Conservation (phyloP, 2,113 vertebrate species). For the Cinclus cinclus region DNA sequence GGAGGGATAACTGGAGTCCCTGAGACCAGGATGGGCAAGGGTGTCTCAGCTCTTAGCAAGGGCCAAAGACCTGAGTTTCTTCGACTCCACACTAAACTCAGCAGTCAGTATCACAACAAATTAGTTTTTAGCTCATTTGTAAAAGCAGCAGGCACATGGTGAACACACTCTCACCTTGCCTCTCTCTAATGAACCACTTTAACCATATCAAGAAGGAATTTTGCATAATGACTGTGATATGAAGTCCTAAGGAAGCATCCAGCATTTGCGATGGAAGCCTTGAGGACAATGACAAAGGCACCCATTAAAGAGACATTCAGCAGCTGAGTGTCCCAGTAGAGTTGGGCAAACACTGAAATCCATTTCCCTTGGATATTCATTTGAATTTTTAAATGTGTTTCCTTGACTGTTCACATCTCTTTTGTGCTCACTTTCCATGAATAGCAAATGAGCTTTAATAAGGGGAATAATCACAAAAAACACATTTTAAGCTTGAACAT, state of each 20-base stretch:
- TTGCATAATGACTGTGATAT: neutral
- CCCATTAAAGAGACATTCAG: neutral
- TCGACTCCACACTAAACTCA: neutral
- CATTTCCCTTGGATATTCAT: conserved; percentile 42
- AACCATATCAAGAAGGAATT: neutral
- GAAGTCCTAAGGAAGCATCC: neutral
- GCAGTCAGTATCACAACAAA: neutral
- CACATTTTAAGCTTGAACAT: conserved; percentile 56
- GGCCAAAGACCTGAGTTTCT: neutral
- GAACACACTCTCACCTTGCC: neutral
- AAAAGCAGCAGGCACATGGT: neutral
- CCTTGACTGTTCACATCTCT: conserved; percentile 34
- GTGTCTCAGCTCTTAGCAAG: neutral
- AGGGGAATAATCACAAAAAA: conserved; percentile 62
- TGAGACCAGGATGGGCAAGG: neutral
- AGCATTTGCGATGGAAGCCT: conserved; percentile 9
- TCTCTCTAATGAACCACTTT: neutral
- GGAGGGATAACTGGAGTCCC: neutral
- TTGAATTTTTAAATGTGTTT: conserved; percentile 45
- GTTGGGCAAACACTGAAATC: conserved; percentile 14
- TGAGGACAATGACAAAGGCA: conserved; percentile 46
- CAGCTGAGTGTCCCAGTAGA: neutral
- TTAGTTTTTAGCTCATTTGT: neutral
- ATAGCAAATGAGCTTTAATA: conserved; percentile 58
- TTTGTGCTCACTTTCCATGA: conserved; percentile 54